Evolutionary conservation across 2,888 invertebrate genomes (phyloP), one percentile per base, ranked within the genome.

Genomic region (Brachyptera putata): DNA sequence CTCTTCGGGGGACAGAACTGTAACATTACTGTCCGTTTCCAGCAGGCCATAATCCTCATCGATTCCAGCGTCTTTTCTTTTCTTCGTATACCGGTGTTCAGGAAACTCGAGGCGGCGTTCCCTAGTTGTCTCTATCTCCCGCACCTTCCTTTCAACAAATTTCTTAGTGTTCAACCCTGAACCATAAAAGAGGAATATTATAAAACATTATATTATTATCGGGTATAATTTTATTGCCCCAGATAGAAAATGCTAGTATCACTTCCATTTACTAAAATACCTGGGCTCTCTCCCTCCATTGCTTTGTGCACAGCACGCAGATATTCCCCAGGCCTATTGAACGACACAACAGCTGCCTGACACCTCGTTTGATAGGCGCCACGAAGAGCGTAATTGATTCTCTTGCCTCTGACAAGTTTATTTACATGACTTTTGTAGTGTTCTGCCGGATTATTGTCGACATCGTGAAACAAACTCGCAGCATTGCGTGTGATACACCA

Each of bases 21-120:
- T 25, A 4, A 36, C 11, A 1, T 14, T n/a, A 11, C 18, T 34
- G 11, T 43, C 43, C 5, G 21, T 3, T 2, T 18, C 48, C 26
- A 49, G 14, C 18, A 56, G 22, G 41, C 56, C 56, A 39, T 56
- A 36, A 14, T 56, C 21, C 56, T 56, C 56, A 21, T 56, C 56
- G 18, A 39, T 21, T 24, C 56, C 56, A 50, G 2, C 34, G n/a
- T 14, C 22, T 4, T 11, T 22, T 22, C 13, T 13, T 25, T 24
- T 18, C 34, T 3, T 24, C 2, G 9, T 3, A 14, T 3, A 14
- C 4, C 13, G 9, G 11, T 13, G 3, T 41, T 24, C 26, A n/a
- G 22, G 16, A 21, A 21, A 56, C 21, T 24, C 16, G 7, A 22
- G 9, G 1, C 18, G 14, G 16, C 25, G 25, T 9, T 11, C 9